phyloP scores from a whole-genome alignment of 2,888 invertebrate species.

The Dimorphilus gyrociliatus region DNA sequence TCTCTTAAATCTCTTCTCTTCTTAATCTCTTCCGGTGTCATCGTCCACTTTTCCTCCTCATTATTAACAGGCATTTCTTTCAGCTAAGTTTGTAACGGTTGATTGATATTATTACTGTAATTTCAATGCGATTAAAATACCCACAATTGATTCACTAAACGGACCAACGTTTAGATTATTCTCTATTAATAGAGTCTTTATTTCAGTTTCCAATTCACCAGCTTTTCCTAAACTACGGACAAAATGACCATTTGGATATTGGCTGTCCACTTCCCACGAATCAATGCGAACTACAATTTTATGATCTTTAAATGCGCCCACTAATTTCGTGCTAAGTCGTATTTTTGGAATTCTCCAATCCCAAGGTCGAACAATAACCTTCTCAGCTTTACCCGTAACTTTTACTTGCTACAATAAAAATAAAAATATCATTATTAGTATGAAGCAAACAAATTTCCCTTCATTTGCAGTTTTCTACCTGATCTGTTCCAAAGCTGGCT shows the following conservation, averaged over 20 bases:
- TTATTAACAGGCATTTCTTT: conserved; percentile 24
- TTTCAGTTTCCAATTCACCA: conserved; percentile 85
- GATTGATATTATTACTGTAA: background rate
- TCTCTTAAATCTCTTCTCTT: conserved; percentile 67
- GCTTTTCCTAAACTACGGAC: conserved; percentile 79
- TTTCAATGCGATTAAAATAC: background rate
- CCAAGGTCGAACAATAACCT: conserved; percentile 59
- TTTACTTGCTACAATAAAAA: background rate
- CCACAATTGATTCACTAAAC: conserved; percentile 44
- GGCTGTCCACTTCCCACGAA: conserved; percentile 79
- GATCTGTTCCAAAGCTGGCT: conserved; percentile 17
- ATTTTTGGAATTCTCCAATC: conserved; percentile 84
- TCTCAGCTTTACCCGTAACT: conserved; percentile 3
- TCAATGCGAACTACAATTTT: conserved; percentile 61
- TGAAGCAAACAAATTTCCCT: background rate
- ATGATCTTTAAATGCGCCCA: conserved; percentile 56
- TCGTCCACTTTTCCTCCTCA: conserved; percentile 65
- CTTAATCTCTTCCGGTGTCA: conserved; percentile 49
- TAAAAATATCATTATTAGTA: background rate
- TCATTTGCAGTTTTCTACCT: conserved; percentile 6
- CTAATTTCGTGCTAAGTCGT: conserved; percentile 78
- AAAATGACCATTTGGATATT: conserved; percentile 87
- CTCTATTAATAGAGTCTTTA: conserved; percentile 76
- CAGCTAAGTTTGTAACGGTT: conserved; percentile 12
- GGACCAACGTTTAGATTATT: conserved; percentile 88